phyloP scores from a whole-genome alignment of 2,113 vertebrate genomes.

The Rhynchopsitta pachyrhyncha region DNA sequence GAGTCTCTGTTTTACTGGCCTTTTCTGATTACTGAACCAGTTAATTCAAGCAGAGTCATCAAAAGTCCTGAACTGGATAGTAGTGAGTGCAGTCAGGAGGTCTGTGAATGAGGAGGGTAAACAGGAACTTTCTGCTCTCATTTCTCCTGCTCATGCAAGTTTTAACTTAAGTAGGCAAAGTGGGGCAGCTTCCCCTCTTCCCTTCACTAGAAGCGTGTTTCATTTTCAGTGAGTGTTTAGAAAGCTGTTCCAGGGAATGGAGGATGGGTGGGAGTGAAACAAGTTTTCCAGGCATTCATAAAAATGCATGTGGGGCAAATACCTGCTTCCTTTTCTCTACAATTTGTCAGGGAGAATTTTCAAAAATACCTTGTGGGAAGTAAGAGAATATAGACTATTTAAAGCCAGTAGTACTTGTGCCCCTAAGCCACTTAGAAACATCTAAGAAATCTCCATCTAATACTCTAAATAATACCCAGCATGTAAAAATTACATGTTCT shows the following conservation, averaged over 20 bases:
- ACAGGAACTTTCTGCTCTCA: not conserved
- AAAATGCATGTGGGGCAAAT: slow-evolving; percentile 54
- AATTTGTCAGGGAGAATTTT: not conserved
- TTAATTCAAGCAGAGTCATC: not conserved
- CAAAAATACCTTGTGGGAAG: slow-evolving; percentile 27
- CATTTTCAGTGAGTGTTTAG: not conserved
- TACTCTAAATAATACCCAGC: slow-evolving; percentile 12
- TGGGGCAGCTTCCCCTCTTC: not conserved
- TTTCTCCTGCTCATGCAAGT: not conserved
- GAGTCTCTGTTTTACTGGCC: not conserved
- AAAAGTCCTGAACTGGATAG: not conserved
- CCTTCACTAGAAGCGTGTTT: not conserved
- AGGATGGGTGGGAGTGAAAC: slow-evolving; percentile 19
- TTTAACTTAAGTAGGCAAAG: not conserved
- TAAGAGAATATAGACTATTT: not conserved
- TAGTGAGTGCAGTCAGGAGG: not conserved
- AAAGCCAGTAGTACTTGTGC: slow-evolving; percentile 4
- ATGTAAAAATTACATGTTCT: not conserved
- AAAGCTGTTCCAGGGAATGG: not conserved
- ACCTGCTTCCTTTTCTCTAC: not conserved
- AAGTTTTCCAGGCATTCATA: slow-evolving; percentile 29
- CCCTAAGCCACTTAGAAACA: not conserved
- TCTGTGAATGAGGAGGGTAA: not conserved
- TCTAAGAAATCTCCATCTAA: slow-evolving; percentile 12
- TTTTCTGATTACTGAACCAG: not conserved